Base-by-base conservation (phyloP, 1,140 invertebrate species). In the Drosophila willistoni region DNA sequence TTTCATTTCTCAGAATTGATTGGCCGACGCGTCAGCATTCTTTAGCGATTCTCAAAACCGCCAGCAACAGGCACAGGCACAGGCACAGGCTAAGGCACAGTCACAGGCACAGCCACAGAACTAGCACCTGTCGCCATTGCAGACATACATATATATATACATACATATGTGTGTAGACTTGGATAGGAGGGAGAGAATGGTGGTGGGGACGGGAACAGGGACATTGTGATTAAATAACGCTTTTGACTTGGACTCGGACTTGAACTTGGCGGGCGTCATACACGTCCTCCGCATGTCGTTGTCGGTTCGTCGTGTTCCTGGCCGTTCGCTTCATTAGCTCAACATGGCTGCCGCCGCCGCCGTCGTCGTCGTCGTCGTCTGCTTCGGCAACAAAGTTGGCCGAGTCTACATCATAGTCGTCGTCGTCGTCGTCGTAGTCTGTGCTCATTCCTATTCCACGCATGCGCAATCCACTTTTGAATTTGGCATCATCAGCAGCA, bases 1-100 rank as follows among this genome's bases (percentile, higher is more conserved):
- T 90, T 90, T 83, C 80, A 90, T 90, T 79, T 90, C 76, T 90
- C 74, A 85, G 81, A 89, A 89, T 89, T 89, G 85, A 89, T 89
- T 86, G 83, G 83, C 84, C 83, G 83, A 79, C 79, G 81, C 73
- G 81, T 69, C 81, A 67, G 68, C 80, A 77, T 84, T 71, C 69
- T 73, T 77, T 66, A 66, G 73, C 78, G 42, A 64, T 72, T 70
- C 69, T 64, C 44, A 73, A 73, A 63, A 19, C 25, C 19, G 17
- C 60, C 12, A 22, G 25, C 42, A 19, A 34, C 71, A 56, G 41
- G 10, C 73, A 25, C 22, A 25, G 22, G 22, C 22, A 68, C 72
- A 76, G 64, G 19, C 19, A 25, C 22, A 25, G 22, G 22, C 22
- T 25, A 25, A 25, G 22, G 22, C 22, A 25, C 22, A 25, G 22